Base-by-base conservation (phyloP, 2,797 vertebrate species). In the Centroberyx gerrardi region DNA sequence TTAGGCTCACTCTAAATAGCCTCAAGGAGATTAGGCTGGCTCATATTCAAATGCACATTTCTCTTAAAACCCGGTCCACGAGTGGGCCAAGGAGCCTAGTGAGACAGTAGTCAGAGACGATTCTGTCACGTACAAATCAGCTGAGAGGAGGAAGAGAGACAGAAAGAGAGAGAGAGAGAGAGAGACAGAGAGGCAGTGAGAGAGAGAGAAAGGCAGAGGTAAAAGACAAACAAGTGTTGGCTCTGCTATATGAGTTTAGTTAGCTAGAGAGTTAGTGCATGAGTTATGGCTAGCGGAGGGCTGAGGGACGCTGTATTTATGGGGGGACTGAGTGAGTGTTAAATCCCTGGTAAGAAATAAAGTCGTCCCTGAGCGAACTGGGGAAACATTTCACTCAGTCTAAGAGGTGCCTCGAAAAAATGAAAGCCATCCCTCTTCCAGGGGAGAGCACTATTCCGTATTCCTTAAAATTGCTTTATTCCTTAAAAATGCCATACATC, bases 261-360 rank as follows among this genome's bases (percentile, higher is more conserved):
- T 94, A 94, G 94, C 88, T 89, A 76, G 91, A 94, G 94, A 94
- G 93, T 95, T 95, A 93, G 90, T 71, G 90, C 76, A 93, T 97
- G 97, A 99, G 93, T 97, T 97, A 99, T 96, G 94, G 94, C 91
- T 92, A 92, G 94, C 93, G 91, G 93, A 93, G 93, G 95, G 95
- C 95, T 96, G 74, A 93, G 96, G 95, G 95, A 95, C 93, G 93
- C 95, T 97, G 97, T 98, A 97, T 99, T 99, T 99, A 98, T 98
- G 96, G 96, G 95, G 96, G 96, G 96, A 96, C 96, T 96, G 96
- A 97, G 96, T 96, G 96, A 96, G 96, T 97, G 96, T 96, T 97
- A 98, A 98, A 97, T 99, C 97, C 97, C 97, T 96, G 95, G 96
- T 97, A 97, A 97, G 97, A 98, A 98, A 99, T 99, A 99, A 99